Percentiles rank a stretch among this genome's conserved stretches.
phyloP scores from a whole-genome alignment of 2,113 vertebrate genomes.

The Hypomesus transpacificus region DNA sequence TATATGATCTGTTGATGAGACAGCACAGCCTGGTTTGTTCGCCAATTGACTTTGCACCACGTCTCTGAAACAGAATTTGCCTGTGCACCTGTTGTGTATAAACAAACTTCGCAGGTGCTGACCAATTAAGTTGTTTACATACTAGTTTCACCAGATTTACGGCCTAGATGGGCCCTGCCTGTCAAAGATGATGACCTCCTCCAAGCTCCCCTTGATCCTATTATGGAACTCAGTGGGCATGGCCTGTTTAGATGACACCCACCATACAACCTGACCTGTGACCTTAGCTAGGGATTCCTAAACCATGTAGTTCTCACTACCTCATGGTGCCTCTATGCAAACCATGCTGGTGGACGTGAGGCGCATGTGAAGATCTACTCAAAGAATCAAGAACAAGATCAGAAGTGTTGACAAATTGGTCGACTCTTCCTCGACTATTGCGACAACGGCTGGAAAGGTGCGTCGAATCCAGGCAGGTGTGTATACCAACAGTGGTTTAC shows the following conservation, averaged over 20 bases:
- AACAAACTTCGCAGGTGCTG: conserved; percentile 57
- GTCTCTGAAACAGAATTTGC: conserved; percentile 3
- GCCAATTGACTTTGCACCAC: no score
- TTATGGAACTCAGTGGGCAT: conserved; percentile 47
- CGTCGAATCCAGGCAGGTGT: background rate
- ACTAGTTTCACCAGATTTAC: conserved; percentile 59
- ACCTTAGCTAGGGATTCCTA: conserved; percentile 58
- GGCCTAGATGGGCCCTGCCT: conserved; percentile 10
- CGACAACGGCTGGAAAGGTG: background rate
- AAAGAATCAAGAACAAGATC: conserved; percentile 19
- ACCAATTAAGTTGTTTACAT: conserved; percentile 71
- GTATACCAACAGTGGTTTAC: no score
- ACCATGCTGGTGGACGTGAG: conserved; percentile 56
- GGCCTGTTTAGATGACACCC: conserved; percentile 64
- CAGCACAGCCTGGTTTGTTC: no score
- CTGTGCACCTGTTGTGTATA: conserved; percentile 38
- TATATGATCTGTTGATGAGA: no score
- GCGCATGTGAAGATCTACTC: conserved; percentile 51
- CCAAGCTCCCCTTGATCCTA: conserved; percentile 36
- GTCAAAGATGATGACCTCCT: conserved; percentile 40
- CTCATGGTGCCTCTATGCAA: conserved; percentile 72
- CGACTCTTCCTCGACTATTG: no score
- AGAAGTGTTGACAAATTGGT: background rate
- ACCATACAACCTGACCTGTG: conserved; percentile 60
- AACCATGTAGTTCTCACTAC: conserved; percentile 62